Evolutionary conservation across 1,140 invertebrate genomes (phyloP), one percentile per base, ranked within the genome.

Genomic region (Achroia grisella): DNA sequence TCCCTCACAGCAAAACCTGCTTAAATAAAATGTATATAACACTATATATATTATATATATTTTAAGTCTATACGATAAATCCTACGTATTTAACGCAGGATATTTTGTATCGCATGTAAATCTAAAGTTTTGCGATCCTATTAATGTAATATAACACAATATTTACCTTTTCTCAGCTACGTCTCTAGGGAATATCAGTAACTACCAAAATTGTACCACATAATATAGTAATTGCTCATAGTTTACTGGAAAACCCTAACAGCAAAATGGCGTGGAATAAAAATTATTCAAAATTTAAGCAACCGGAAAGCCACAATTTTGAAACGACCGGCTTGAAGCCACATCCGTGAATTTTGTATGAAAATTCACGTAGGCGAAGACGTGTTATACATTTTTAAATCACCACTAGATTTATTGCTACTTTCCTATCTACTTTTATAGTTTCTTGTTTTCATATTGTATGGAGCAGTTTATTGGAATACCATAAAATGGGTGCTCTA

Each of bases 351-450:
- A 57, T 52, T 44, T 57, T 44, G 41, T 43, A 57, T 52, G 54
- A 51, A 59, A 51, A 59, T 56, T 53, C 46, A 53, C 49, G 46
- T 40, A 49, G 43, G n/a, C 44, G 36, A 48, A 54, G 48, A 47
- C 39, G 39, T 27, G 32, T 36, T 39, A 53, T 56, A 42, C 50
- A 61, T 37, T 50, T 61, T 53, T 56, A 50, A 61, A 56, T 39
- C 27, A 17, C 36, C 14, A n/a, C 9, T 11, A 13, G 48, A 54
- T 59, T 59, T 59, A 59, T 48, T 17, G 44, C 42, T 35, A 10
- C 23, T 6, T 32, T 23, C 30, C 39, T 32, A 45, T 27, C 11
- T 33, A 31, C 10, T 36, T 52, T 52, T 56, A 43, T 48, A 40
- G 52, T 49, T 44, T 30, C 34, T 13, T 51, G 48, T 52, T 31